Percentiles rank a stretch among this genome's conserved stretches.
These are phyloP conservation scores for Heliconius ethilla DNA, from an alignment of 2,888 invertebrate genomes.

Conservation along the genomic window DNA sequence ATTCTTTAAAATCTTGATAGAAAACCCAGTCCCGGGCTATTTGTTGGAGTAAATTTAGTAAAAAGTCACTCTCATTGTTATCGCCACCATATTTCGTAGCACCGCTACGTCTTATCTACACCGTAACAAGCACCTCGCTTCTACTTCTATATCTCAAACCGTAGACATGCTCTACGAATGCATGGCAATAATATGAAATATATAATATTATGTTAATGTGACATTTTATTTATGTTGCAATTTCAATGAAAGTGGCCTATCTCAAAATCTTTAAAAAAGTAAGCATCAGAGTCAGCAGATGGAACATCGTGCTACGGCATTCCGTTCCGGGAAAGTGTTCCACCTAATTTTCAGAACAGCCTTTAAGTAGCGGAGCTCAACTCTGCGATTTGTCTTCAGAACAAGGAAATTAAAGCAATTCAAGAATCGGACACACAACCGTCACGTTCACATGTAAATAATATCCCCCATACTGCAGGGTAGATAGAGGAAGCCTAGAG, in stretches of 20 bases:
- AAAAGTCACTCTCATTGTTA: constrained; percentile 30
- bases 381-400: too few relatives aligned
- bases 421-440: too few relatives aligned
- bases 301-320: too few relatives aligned
- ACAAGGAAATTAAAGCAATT: too few relatives aligned
- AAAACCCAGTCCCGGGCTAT: neutral
- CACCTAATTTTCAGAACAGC: too few relatives aligned
- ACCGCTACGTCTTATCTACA: constrained; percentile 35
- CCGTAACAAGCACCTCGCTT: constrained; percentile 12
- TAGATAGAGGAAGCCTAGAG: too few relatives aligned
- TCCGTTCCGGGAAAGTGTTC: too few relatives aligned
- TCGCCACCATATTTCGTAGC: constrained; percentile 41
- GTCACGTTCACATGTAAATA: too few relatives aligned
- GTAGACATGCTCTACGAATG: constrained; percentile 2
- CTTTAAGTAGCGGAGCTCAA: too few relatives aligned
- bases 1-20: constrained; percentile 15
- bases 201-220: neutral
- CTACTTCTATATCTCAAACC: constrained; percentile 25
- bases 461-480: too few relatives aligned
- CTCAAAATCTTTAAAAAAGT: too few relatives aligned
- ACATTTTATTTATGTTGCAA: neutral
- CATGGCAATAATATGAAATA: neutral
- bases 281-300: too few relatives aligned
- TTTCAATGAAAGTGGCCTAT: neutral
- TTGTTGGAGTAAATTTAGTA: constrained; percentile 23